Evolutionary conservation across 2,797 vertebrate genomes (phyloP).

Genomic region (Botia kubotai): DNA sequence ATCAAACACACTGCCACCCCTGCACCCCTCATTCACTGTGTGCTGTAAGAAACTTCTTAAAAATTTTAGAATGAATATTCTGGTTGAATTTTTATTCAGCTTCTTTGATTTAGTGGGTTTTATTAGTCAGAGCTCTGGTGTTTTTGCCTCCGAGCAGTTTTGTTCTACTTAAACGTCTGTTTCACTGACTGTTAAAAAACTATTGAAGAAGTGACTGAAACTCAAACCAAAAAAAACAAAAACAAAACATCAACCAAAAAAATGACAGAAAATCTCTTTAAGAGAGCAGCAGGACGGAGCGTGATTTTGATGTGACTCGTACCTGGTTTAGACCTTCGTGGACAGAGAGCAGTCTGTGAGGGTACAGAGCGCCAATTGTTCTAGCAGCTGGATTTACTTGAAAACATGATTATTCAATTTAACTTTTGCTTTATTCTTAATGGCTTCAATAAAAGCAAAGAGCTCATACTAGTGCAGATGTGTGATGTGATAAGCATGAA

Average conservation of each 20-base stretch:
- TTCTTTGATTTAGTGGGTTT: conserved; percentile 28
- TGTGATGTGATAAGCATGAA: conserved; percentile 39
- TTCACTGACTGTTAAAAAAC: conserved; percentile 69
- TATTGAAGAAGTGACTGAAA: conserved; percentile 25
- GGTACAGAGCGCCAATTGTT: conserved; percentile 73
- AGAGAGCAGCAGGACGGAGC: conserved; percentile 70
- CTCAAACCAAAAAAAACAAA: conserved; percentile 58
- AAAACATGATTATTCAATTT: conserved; percentile 73
- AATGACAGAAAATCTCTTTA: conserved; percentile 69
- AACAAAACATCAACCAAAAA: conserved; percentile 16
- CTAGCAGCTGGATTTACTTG: conserved; percentile 62
- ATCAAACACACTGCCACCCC: conserved; percentile 7
- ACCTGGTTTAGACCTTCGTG: conserved; percentile 71
- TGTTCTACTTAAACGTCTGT: conserved; percentile 59
- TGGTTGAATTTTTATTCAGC: conserved; percentile 12
- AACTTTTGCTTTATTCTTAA: conserved; percentile 66
- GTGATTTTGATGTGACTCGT: conserved; percentile 73
- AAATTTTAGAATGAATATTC: conserved; percentile 4
- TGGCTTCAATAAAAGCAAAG: conserved; percentile 54
- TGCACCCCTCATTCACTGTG: neutral
- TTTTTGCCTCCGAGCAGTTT: neutral
- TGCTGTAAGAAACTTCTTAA: neutral
- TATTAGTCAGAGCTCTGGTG: conserved; percentile 6
- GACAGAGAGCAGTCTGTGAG: conserved; percentile 54
- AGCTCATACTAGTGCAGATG: conserved; percentile 45